phyloP scores from a whole-genome alignment of 1,140 invertebrate genomes.

The Colletes latitarsis region DNA sequence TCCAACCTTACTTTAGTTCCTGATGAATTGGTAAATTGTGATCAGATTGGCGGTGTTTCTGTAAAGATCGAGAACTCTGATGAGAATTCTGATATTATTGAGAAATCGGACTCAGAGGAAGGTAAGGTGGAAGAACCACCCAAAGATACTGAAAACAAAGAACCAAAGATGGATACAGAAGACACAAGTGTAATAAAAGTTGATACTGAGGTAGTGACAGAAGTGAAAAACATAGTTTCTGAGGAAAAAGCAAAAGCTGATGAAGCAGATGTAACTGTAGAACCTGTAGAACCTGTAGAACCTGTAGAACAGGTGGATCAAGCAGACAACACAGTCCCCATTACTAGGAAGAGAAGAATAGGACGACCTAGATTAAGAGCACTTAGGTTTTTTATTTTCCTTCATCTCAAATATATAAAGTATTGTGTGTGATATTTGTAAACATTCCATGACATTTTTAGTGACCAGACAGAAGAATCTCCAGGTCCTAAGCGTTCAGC shows the following conservation, averaged over 20 bases:
- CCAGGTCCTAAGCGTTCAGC: conserved; percentile 79
- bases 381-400: conserved; percentile 65
- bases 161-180: conserved; percentile 13
- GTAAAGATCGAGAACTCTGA: conserved; percentile 78
- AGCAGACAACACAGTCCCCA: conserved; percentile 46
- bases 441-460: conserved; percentile 66
- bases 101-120: conserved; percentile 73
- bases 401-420: conserved; percentile 11
- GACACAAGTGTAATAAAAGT: conserved; percentile 21
- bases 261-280: conserved; percentile 8
- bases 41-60: conserved; percentile 77
- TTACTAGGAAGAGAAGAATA: conserved; percentile 72
- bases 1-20: conserved; percentile 76
- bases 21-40: conserved; percentile 76
- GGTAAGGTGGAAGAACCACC: conserved; percentile 42
- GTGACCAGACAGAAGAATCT: conserved; percentile 72
- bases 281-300: neutral
- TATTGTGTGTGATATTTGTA: conserved; percentile 38
- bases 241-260: conserved; percentile 48
- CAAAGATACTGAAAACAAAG: conserved; percentile 29
- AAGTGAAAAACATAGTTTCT: conserved; percentile 11
- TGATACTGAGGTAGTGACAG: conserved; percentile 21
- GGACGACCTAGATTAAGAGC: conserved; percentile 71
- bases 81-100: conserved; percentile 68
- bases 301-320: conserved; percentile 47